A percentile compares a stretch with the other conserved stretches of the same genome.
Conservation (phyloP, 2,113 vertebrate genomes). For the Callospermophilus lateralis region DNA sequence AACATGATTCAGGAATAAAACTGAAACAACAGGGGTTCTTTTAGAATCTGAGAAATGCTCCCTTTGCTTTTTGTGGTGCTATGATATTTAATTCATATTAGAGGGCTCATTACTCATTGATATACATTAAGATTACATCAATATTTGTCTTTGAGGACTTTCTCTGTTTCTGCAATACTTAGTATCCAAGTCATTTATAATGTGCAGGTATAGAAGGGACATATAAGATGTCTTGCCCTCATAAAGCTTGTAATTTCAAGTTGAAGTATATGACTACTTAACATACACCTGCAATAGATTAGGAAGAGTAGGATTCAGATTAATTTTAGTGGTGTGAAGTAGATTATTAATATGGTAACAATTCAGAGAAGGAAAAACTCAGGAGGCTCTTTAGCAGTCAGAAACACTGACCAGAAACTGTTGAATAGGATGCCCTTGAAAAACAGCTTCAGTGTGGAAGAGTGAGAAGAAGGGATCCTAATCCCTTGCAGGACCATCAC, state of each 20-base stretch:
- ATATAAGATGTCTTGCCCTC: neutral
- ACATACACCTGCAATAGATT: neutral
- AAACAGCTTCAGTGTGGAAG: neutral
- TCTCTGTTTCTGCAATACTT: neutral
- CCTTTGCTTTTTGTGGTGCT: neutral
- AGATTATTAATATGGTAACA: neutral
- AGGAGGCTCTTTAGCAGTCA: neutral
- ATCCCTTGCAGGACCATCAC: neutral
- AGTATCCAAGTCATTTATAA: neutral
- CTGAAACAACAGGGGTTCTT: neutral
- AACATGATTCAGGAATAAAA: neutral
- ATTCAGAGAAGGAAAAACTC: neutral
- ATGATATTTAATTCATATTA: neutral
- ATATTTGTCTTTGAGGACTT: neutral
- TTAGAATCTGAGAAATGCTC: constrained; percentile 38
- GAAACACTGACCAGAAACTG: neutral
- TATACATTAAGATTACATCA: neutral
- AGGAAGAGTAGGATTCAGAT: neutral
- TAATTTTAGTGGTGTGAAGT: neutral
- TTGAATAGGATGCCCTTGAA: neutral
- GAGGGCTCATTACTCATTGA: neutral
- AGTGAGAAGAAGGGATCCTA: neutral
- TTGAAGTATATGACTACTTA: neutral
- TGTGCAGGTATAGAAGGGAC: neutral
- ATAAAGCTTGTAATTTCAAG: neutral